phyloP scores from a whole-genome alignment of 2,113 vertebrate genomes.

The Nannobrachium achirus region DNA sequence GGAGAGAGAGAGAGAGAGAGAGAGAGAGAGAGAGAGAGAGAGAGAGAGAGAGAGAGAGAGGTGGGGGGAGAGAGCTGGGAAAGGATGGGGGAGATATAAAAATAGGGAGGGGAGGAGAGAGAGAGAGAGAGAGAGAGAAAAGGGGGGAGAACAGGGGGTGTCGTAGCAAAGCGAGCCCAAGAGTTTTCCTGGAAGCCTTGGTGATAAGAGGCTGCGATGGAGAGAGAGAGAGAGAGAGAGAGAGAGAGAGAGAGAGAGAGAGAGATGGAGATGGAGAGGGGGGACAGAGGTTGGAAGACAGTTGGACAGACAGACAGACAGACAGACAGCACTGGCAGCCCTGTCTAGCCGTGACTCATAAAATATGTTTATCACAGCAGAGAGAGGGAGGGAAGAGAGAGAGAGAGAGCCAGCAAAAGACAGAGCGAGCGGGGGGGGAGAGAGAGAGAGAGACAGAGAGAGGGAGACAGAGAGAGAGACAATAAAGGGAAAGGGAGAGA shows the following conservation, averaged over 20 bases:
- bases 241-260: conserved; percentile 39
- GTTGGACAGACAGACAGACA: conserved; percentile 41
- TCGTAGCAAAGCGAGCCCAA: no score
- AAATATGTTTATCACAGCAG: conserved; percentile 72
- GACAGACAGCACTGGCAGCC: conserved; percentile 60
- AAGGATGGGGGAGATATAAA: conserved; percentile 17
- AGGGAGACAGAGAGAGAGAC: conserved; percentile 43
- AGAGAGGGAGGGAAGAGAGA: conserved; percentile 57
- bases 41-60: background rate
- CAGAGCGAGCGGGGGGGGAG: background rate
- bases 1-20: conserved; percentile 14
- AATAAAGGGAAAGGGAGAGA: conserved; percentile 14
- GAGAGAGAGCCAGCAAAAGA: conserved; percentile 13
- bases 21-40: background rate
- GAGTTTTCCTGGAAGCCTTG: no score
- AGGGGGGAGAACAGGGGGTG: background rate
- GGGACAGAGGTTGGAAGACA: conserved; percentile 24
- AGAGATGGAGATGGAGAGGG: conserved; percentile 40
- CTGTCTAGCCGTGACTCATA: conserved; percentile 76
- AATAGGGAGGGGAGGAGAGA: conserved; percentile 17
- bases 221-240: conserved; percentile 70
- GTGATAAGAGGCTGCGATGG: background rate
- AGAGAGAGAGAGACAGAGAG: conserved; percentile 22
- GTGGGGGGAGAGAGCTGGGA: background rate
- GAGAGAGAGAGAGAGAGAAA: background rate